A percentile compares a stretch with the other conserved stretches of the same genome.
These are phyloP conservation scores for Anguilla megastoma DNA, from an alignment of 2,797 vertebrate genomes.

Conservation along the genomic window DNA sequence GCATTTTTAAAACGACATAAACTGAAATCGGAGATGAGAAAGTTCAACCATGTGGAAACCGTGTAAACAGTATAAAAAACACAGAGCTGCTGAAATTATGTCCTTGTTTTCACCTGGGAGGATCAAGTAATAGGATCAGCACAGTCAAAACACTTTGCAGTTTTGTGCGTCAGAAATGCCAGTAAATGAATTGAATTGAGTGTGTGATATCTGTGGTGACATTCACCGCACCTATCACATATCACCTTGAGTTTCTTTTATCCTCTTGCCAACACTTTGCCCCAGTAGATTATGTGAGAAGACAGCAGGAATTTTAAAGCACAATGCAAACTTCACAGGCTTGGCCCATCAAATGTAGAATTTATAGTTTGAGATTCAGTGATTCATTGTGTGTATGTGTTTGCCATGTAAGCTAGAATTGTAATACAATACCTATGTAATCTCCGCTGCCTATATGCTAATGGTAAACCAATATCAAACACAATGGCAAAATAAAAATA, in stretches of 20 bases:
- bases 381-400: not conserved
- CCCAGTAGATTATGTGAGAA: not conserved
- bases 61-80: not conserved
- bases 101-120: not conserved
- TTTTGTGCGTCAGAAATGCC: not conserved
- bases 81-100: not conserved
- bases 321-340: not conserved
- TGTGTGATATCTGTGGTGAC: not conserved
- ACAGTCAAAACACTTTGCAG: not conserved
- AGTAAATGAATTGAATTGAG: not conserved
- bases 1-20: not conserved
- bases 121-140: not conserved
- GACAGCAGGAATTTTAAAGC: not conserved
- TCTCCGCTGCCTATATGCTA: not conserved
- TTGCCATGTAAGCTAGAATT: not conserved
- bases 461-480: not conserved
- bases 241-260: not conserved
- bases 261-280: not conserved
- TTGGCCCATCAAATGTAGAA: not conserved
- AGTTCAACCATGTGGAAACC: not conserved
- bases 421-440: not conserved
- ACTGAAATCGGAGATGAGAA: not conserved
- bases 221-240: not conserved
- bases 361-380: not conserved
- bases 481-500: not conserved